A percentile compares a stretch with the other conserved stretches of the same genome.
Evolutionary conservation across 2,888 invertebrate species (phyloP).

Genomic region (Drosophila buzzatii): DNA sequence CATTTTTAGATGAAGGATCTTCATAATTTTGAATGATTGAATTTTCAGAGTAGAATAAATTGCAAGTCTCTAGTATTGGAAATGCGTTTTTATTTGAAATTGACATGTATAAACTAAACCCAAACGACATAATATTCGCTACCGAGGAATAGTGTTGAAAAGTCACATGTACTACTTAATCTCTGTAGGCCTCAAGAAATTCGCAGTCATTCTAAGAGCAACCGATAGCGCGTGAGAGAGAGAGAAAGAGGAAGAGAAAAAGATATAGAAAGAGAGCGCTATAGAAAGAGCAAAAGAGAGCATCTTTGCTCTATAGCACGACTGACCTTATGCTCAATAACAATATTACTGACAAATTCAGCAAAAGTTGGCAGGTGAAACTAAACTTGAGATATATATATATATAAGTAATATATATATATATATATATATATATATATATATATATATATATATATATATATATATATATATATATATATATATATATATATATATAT

Average conservation of each 20-base stretch:
- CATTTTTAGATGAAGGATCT: too few relatives aligned
- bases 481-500: constrained; percentile 13
- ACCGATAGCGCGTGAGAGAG: constrained; percentile 8
- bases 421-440: constrained; percentile 10
- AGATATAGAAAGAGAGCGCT: neutral
- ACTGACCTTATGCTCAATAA: constrained; percentile 8
- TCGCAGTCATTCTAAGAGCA: constrained; percentile 31
- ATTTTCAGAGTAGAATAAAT: too few relatives aligned
- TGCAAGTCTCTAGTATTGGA: too few relatives aligned
- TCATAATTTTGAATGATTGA: too few relatives aligned
- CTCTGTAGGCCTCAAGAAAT: constrained; percentile 28
- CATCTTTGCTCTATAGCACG: neutral
- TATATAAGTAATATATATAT: constrained; percentile 14
- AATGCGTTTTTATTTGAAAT: too few relatives aligned
- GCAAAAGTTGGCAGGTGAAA: constrained; percentile 40
- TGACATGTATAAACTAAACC: neutral
- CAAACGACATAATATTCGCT: neutral
- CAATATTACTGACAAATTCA: constrained; percentile 7
- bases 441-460: constrained; percentile 10
- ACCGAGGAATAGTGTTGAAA: constrained; percentile 7
- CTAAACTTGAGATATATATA: constrained; percentile 35
- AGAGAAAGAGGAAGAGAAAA: neutral
- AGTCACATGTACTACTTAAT: constrained; percentile 53
- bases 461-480: constrained; percentile 12
- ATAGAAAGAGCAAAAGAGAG: neutral